Evolutionary conservation across 2,797 vertebrate species (phyloP), one percentile per base, ranked within the genome.

Genomic region (Leptodactylus fallax): DNA sequence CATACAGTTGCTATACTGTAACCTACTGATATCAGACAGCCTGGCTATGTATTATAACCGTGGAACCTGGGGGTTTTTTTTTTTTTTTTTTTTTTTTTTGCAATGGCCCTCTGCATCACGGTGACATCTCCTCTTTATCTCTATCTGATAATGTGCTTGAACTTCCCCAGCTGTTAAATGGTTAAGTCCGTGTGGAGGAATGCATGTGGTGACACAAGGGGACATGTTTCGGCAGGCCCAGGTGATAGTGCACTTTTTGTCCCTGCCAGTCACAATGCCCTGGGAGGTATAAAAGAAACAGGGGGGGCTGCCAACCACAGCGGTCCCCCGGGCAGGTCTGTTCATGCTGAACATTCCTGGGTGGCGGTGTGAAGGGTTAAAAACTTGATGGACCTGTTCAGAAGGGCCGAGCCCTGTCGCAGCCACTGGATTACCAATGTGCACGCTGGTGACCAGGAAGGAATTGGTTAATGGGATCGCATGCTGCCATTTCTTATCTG

Each of bases 181-280:
- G 88, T 89, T 89, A 89, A 89, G 71, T 19, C 63, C 3, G 10
- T 55, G 21, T 53, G 60, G 7, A 60, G 85, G 88, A 86, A 89
- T 89, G 88, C 72, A 23, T 60, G 84, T 25, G 47, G 85, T 69
- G 63, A 86, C 55, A 83, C 21, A 65, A 78, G 80, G 19, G 53
- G 71, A 86, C 81, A 61, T 71, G 88, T 87, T 72, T 63, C 23
- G 74, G 55, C 88, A 83, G 25, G 88, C 80, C 88, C 63, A 11
- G 63, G 80, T 89, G 88, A 89, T 81, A 58, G 61, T 63, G 63
- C 84, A 71, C 84, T 67, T 86, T 89, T 49, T 65, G 83, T 86
- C 83, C 55, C 88, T 83, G 88, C 88, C 88, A 83, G 74, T 89
- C 88, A 79, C 85, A 23, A 27, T 89, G 80, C 88, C 88, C 88